A percentile compares a stretch with the other conserved stretches of the same genome.
Conservation (phyloP, 2,888 invertebrate species). For the Pristionchus maxplancki region DNA sequence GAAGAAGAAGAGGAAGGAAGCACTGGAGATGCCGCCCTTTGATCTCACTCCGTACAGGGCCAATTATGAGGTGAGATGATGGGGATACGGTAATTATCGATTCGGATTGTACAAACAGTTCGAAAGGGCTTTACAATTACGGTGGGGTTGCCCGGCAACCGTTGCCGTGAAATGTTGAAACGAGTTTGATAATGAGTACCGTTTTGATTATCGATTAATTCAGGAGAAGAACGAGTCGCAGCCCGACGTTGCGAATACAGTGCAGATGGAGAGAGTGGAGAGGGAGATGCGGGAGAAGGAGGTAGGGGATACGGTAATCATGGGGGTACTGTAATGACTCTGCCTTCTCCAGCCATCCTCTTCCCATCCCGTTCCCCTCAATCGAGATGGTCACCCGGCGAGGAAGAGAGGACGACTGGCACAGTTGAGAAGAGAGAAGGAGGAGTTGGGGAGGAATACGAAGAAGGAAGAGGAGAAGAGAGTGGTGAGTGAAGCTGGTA, state of each 20-base stretch:
- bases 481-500: not conserved
- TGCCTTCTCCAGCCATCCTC: not conserved
- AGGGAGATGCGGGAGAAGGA: not conserved
- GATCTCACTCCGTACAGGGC: slow-evolving; percentile 10
- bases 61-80: slow-evolving; percentile 40
- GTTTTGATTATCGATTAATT: not conserved
- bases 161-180: no score
- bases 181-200: not conserved
- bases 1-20: slow-evolving; percentile 18
- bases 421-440: slow-evolving; percentile 33
- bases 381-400: not conserved
- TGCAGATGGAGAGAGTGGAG: slow-evolving; percentile 34
- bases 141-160: no score
- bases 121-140: not conserved
- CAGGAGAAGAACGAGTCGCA: not conserved
- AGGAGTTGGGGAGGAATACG: not conserved
- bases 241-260: not conserved
- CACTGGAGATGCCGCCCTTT: not conserved
- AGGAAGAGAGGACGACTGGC: slow-evolving; percentile 41
- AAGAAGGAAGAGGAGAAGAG: slow-evolving; percentile 5
- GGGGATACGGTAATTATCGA: not conserved
- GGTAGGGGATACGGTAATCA: not conserved
- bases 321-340: not conserved
- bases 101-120: no score
- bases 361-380: not conserved